phyloP scores from a whole-genome alignment of 2,888 invertebrate genomes.

The Pterostichus madidus region DNA sequence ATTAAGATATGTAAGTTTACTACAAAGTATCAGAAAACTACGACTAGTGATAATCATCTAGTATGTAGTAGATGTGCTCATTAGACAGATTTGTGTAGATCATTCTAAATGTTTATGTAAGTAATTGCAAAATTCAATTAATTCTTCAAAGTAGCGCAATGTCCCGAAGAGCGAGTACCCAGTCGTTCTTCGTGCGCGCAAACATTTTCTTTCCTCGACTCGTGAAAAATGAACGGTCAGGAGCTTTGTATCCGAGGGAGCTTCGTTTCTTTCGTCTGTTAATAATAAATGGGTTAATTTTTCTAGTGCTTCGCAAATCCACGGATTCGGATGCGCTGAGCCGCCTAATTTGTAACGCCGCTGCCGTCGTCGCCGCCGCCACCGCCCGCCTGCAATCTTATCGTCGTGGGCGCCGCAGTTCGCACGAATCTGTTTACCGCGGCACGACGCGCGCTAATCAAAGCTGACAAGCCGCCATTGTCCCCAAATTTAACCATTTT shows the following conservation, averaged over 20 bases:
- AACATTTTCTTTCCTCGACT: conserved; percentile 42
- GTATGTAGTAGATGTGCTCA: too few relatives aligned
- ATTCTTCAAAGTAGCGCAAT: conserved; percentile 2
- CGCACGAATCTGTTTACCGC: conserved; percentile 15
- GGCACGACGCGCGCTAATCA: conserved; percentile 61
- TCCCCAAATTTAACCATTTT: conserved; percentile 56
- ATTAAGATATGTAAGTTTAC: too few relatives aligned
- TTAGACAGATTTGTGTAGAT: background rate
- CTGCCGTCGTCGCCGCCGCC: conserved; percentile 68
- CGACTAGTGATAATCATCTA: too few relatives aligned
- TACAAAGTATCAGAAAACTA: too few relatives aligned
- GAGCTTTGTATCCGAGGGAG: conserved; percentile 67
- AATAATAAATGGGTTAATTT: conserved; percentile 77
- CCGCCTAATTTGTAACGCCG: conserved; percentile 76
- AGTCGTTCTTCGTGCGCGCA: conserved; percentile 26
- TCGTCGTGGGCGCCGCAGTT: conserved; percentile 60
- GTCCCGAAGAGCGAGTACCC: background rate
- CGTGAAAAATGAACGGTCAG: conserved; percentile 54
- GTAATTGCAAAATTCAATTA: conserved; percentile 30
- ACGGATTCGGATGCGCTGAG: conserved; percentile 72
- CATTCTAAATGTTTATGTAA: conserved; percentile 4
- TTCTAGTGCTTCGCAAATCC: conserved; percentile 75
- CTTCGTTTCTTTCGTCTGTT: conserved; percentile 74
- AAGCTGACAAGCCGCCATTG: conserved; percentile 51
- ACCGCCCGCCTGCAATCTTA: conserved; percentile 72